Conservation (phyloP, 2,888 invertebrate genomes). For the Coenonympha arcania region DNA sequence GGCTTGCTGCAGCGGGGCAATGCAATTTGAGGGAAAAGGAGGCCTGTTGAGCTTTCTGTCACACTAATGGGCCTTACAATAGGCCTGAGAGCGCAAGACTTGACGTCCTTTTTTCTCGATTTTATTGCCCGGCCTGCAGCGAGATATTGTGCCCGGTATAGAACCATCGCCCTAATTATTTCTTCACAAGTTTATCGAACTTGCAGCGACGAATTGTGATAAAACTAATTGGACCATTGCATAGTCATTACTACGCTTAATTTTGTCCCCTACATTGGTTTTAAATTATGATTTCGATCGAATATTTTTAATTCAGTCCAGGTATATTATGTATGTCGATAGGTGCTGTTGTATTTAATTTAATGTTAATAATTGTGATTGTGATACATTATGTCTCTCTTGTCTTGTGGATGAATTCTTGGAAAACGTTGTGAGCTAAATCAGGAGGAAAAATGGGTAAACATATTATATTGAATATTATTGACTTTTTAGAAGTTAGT, state of each 20-base stretch:
- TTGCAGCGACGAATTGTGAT: too few relatives aligned
- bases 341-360: conserved; percentile 71
- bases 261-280: conserved; percentile 47
- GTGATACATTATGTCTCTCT: conserved; percentile 67
- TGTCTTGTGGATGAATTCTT: conserved; percentile 49
- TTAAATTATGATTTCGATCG: conserved; percentile 57
- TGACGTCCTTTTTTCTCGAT: too few relatives aligned
- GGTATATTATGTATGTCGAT: conserved; percentile 60
- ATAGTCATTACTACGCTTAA: conserved; percentile 60
- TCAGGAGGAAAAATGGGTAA: conserved; percentile 68
- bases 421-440: conserved; percentile 53
- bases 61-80: too few relatives aligned
- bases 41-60: too few relatives aligned
- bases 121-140: too few relatives aligned
- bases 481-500: conserved; percentile 65
- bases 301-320: conserved; percentile 55
- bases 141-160: too few relatives aligned
- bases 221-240: conserved; percentile 56
- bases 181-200: too few relatives aligned
- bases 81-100: too few relatives aligned
- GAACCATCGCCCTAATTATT: too few relatives aligned
- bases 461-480: conserved; percentile 68
- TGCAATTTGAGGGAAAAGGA: too few relatives aligned
- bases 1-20: too few relatives aligned
- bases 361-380: conserved; percentile 60